phyloP scores from a whole-genome alignment of 2,888 invertebrate species.

The Tinea semifulvella region DNA sequence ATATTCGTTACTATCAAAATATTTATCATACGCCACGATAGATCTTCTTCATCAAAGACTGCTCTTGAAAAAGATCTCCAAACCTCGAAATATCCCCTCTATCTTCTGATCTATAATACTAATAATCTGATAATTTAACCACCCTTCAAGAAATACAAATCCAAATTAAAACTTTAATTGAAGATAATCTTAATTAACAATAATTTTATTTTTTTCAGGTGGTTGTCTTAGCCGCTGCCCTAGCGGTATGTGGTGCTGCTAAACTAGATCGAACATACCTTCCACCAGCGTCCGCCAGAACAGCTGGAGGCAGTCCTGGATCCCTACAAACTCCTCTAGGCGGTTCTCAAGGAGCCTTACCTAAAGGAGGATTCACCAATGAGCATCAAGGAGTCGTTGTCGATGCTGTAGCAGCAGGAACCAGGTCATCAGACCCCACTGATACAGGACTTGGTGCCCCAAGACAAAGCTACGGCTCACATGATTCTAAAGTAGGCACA shows the following conservation, averaged over 20 bases:
- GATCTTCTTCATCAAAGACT: too few species aligned
- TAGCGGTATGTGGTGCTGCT: slow-evolving; percentile 45
- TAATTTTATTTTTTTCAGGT: slow-evolving; percentile 8
- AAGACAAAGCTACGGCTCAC: slow-evolving; percentile 46
- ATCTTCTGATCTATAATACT: too few species aligned
- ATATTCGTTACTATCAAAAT: too few species aligned
- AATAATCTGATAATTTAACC: too few species aligned
- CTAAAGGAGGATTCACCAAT: slow-evolving; percentile 43
- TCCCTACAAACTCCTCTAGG: slow-evolving; percentile 33
- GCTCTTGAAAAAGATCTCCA: too few species aligned
- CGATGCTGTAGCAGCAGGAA: slow-evolving; percentile 45
- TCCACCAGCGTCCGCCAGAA: slow-evolving; percentile 40
- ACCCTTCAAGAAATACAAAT: too few species aligned
- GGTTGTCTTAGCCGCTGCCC: slow-evolving; percentile 43
- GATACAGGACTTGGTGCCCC: slow-evolving; percentile 44
- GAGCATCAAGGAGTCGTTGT: slow-evolving; percentile 52
- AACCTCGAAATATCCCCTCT: too few species aligned
- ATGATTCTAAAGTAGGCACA: slow-evolving; percentile 49
- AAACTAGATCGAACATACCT: slow-evolving; percentile 45
- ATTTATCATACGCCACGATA: too few species aligned
- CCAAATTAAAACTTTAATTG: too few species aligned
- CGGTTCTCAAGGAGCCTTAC: slow-evolving; percentile 26
- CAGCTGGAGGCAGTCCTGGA: slow-evolving; percentile 42
- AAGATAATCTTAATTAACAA: too few species aligned
- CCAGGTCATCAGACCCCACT: slow-evolving; percentile 33